phyloP scores from a whole-genome alignment of 2,113 vertebrate genomes.

The Apeltes quadracus region DNA sequence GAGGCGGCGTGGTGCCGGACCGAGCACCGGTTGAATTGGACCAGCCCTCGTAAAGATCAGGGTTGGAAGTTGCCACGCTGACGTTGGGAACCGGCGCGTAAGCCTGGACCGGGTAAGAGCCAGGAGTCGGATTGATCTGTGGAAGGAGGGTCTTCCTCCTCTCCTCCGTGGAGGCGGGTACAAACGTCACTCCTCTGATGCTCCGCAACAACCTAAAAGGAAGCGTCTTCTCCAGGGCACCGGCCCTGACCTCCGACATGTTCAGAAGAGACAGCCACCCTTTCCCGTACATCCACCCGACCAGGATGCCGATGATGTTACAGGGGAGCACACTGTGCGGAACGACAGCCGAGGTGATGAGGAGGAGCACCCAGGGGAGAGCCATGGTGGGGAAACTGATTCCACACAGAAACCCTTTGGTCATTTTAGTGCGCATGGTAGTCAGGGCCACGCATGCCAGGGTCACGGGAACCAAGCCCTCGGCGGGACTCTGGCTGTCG shows the following conservation, averaged over 20 bases:
- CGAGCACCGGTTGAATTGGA: background rate
- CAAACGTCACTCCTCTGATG: slow-evolving; percentile 35
- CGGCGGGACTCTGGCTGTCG: slow-evolving; percentile 9
- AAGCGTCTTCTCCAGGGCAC: slow-evolving; percentile 58
- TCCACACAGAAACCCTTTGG: slow-evolving; percentile 68
- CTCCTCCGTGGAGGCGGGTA: slow-evolving; percentile 64
- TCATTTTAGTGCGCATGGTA: slow-evolving; percentile 68
- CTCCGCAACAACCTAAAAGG: slow-evolving; percentile 64
- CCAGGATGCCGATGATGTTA: slow-evolving; percentile 56
- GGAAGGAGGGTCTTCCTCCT: slow-evolving; percentile 70
- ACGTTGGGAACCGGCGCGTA: slow-evolving; percentile 59
- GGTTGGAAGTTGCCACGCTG: background rate
- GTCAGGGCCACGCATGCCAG: slow-evolving; percentile 69
- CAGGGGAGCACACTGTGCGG: slow-evolving; percentile 66
- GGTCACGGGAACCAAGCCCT: slow-evolving; percentile 60
- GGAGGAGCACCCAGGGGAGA: slow-evolving; percentile 70
- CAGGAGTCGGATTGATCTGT: slow-evolving; percentile 68
- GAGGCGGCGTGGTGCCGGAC: background rate
- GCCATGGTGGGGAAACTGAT: slow-evolving; percentile 68
- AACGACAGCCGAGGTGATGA: slow-evolving; percentile 50
- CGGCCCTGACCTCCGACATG: slow-evolving; percentile 64
- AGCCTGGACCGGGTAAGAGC: slow-evolving; percentile 74
- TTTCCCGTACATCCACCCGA: slow-evolving; percentile 66
- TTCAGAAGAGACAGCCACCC: slow-evolving; percentile 62
- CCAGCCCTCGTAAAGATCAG: slow-evolving; percentile 65